Conservation (phyloP, 2,797 vertebrate species). For the Parauchenoglanis punctatus region DNA sequence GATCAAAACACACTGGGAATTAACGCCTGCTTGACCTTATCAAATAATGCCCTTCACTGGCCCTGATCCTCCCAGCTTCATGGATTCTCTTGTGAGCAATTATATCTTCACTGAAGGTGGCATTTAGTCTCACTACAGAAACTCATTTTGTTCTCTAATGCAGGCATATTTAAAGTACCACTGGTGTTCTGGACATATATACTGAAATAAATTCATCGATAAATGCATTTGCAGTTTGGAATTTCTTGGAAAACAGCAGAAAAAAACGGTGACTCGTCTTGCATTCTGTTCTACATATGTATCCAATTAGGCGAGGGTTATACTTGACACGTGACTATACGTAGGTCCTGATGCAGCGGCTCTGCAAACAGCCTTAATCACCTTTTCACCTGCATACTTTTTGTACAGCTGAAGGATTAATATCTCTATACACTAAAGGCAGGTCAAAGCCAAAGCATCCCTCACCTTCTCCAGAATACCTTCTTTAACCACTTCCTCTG, state of each 20-base stretch:
- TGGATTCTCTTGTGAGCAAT: conserved; percentile 42
- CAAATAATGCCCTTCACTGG: conserved; percentile 27
- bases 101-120: conserved; percentile 26
- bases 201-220: not conserved
- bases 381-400: not conserved
- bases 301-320: not conserved
- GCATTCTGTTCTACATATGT: not conserved
- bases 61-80: conserved; percentile 20
- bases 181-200: not conserved
- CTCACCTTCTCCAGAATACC: not conserved
- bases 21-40: conserved; percentile 49
- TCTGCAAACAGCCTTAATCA: not conserved
- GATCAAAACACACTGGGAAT: conserved; percentile 39
- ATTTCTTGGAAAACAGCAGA: not conserved
- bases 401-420: not conserved
- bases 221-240: not conserved
- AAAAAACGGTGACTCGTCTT: not conserved
- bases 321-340: not conserved
- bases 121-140: conserved; percentile 1
- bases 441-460: not conserved
- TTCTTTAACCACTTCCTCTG: not conserved
- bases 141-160: not conserved
- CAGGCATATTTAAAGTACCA: conserved; percentile 6
- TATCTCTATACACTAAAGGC: too few relatives aligned
- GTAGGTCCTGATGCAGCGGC: not conserved